phyloP scores from a whole-genome alignment of 2,797 vertebrate species.

The Ctenochaetus hawaiiensis region DNA sequence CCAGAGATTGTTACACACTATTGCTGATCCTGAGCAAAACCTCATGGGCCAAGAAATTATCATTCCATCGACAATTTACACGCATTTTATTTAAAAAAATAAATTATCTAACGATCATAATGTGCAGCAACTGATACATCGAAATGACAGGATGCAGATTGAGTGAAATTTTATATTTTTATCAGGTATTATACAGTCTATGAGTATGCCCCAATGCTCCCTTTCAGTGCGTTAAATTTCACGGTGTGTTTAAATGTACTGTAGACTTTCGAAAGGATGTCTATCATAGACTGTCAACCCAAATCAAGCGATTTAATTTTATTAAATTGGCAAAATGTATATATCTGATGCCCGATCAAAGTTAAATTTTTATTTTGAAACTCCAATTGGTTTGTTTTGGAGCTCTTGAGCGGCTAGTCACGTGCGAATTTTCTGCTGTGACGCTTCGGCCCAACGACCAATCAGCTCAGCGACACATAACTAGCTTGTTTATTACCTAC shows the following conservation, averaged over 20 bases:
- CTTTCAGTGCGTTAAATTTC: not conserved
- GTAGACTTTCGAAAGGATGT: too few relatives aligned
- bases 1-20: not conserved
- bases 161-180: not conserved
- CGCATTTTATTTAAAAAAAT: too few relatives aligned
- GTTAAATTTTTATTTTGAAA: conserved; percentile 27
- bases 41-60: not conserved
- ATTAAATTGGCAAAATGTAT: not conserved
- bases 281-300: too few relatives aligned
- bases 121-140: not conserved
- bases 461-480: conserved; percentile 19
- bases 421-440: conserved; percentile 23
- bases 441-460: conserved; percentile 29
- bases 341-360: too few relatives aligned
- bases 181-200: not conserved
- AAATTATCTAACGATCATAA: too few relatives aligned
- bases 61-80: too few relatives aligned
- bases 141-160: not conserved
- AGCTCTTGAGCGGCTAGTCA: conserved; percentile 1
- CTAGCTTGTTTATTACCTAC: conserved; percentile 16
- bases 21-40: not conserved
- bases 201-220: too few relatives aligned
- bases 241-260: too few relatives aligned
- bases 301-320: too few relatives aligned
- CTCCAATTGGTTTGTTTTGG: not conserved